A percentile compares a stretch with the other conserved stretches of the same genome.
These are phyloP conservation scores for Lepus europaeus DNA, from an alignment of 2,113 vertebrate species.

Conservation along the genomic window DNA sequence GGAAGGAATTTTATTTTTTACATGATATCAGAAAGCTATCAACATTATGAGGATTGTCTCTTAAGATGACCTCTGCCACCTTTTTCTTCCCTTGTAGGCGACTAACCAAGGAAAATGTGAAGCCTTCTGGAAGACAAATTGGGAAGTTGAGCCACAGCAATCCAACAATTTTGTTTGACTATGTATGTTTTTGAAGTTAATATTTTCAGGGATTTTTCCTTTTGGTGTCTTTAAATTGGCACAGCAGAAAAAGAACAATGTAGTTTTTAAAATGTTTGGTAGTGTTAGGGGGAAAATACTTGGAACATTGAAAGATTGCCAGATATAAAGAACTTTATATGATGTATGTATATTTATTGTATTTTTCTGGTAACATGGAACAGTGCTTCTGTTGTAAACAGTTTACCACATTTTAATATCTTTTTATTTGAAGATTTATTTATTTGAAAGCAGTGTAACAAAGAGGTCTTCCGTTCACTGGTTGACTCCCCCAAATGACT, in stretches of 20 bases:
- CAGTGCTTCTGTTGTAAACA: constrained; percentile 48
- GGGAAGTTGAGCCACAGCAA: constrained; percentile 99
- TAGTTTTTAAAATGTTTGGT: constrained; percentile 22
- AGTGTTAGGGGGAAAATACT: not conserved
- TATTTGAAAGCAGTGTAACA: no score
- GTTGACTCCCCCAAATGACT: no score
- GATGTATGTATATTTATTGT: constrained; percentile 30
- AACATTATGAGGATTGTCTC: not conserved
- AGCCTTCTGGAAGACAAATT: constrained; percentile 99
- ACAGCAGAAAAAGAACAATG: constrained; percentile 8
- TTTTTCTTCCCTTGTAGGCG: constrained; percentile 89
- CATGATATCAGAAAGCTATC: constrained; percentile 33
- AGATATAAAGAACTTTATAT: constrained; percentile 38
- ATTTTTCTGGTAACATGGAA: constrained; percentile 51
- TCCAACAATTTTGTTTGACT: constrained; percentile 99
- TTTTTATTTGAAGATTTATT: no score
- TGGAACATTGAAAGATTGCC: constrained; percentile 23
- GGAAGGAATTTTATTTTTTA: not conserved
- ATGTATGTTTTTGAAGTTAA: constrained; percentile 91
- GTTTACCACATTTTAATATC: constrained; percentile 33
- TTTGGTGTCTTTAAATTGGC: constrained; percentile 54
- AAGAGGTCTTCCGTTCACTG: no score
- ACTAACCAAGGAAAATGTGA: constrained; percentile 99
- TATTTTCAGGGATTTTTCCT: constrained; percentile 68
- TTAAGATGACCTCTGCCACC: constrained; percentile 61